Evolutionary conservation across 2,797 vertebrate species (phyloP).

Genomic region (Chromis chromis): DNA sequence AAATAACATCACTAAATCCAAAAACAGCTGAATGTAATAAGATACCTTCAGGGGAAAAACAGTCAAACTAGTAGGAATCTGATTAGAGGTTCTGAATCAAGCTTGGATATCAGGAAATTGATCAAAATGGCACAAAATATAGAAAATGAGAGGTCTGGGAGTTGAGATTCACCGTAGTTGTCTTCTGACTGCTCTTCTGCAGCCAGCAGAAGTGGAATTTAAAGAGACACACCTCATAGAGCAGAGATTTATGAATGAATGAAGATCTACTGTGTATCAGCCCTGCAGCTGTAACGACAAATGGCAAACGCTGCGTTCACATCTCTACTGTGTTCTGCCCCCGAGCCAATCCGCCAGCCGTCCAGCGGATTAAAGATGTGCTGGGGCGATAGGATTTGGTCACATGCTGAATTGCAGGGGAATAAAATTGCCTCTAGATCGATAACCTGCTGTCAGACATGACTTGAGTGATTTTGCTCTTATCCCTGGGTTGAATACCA

Average conservation of each 20-base stretch:
- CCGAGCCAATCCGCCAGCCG: background rate
- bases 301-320: constrained; percentile 22
- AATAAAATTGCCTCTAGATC: constrained; percentile 68
- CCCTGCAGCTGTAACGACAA: constrained; percentile 6
- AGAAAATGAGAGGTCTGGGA: background rate
- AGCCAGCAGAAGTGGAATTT: background rate
- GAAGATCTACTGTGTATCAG: constrained; percentile 7
- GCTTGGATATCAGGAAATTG: background rate
- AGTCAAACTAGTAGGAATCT: background rate
- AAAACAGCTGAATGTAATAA: no score
- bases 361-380: constrained; percentile 55
- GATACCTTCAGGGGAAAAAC: no score
- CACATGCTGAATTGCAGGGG: constrained; percentile 44
- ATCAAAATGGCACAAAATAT: background rate
- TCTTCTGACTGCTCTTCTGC: background rate
- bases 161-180: background rate
- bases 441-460: constrained; percentile 72
- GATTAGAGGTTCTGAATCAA: background rate
- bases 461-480: constrained; percentile 61
- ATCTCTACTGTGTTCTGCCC: constrained; percentile 5
- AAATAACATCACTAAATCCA: background rate
- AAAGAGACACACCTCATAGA: constrained; percentile 27
- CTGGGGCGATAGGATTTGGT: constrained; percentile 53
- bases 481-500: constrained; percentile 54
- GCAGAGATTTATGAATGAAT: constrained; percentile 49